Percentiles rank a stretch among this genome's conserved stretches.
Conservation (phyloP, 2,888 invertebrate genomes). For the Seira ritae region DNA sequence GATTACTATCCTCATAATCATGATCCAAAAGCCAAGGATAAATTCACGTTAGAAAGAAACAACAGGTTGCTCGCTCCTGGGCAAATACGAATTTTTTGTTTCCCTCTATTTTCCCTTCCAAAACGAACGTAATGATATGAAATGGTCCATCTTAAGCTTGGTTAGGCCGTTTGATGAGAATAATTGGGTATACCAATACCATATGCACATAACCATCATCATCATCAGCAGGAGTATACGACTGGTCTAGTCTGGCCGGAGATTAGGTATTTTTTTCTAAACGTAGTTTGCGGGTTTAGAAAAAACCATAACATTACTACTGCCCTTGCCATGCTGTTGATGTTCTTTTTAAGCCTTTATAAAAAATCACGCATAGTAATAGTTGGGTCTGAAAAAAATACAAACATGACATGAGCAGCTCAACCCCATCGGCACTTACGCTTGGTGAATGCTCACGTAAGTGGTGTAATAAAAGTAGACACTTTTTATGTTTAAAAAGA, state of each 20-base stretch:
- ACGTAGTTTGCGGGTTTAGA: constrained; percentile 29
- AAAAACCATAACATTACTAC: constrained; percentile 24
- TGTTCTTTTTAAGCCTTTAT: background rate
- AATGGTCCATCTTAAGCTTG: constrained; percentile 46
- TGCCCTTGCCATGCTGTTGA: no score
- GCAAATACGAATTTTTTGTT: constrained; percentile 47
- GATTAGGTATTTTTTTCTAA: constrained; percentile 3
- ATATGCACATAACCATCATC: background rate
- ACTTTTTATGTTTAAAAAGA: background rate
- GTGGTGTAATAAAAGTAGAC: constrained; percentile 13
- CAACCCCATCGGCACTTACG: constrained; percentile 47
- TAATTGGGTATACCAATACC: constrained; percentile 26
- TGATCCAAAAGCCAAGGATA: background rate
- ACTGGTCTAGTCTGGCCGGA: constrained; percentile 10
- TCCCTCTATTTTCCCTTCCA: constrained; percentile 50
- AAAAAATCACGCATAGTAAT: background rate
- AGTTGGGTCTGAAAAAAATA: no score
- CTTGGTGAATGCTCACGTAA: constrained; percentile 19
- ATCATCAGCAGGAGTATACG: background rate
- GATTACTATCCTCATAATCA: no score
- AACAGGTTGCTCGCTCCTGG: constrained; percentile 42
- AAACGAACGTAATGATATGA: constrained; percentile 41
- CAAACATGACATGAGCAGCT: background rate
- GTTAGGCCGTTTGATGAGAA: constrained; percentile 46
- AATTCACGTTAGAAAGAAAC: background rate